Conservation (phyloP, 2,113 vertebrate genomes). For the Ptyas mucosa region DNA sequence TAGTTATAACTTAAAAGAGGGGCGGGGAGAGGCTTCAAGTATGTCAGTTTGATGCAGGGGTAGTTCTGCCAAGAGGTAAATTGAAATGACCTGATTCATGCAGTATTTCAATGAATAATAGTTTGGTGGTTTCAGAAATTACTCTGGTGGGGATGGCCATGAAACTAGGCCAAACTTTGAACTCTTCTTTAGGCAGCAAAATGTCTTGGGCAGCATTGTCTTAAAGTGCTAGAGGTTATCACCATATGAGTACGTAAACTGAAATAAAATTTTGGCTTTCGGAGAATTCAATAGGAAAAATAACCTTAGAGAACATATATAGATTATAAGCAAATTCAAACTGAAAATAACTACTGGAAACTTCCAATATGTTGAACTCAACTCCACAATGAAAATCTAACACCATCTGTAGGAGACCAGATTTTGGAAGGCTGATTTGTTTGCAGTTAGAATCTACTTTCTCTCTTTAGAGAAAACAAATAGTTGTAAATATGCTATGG, state of each 20-base stretch:
- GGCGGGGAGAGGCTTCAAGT: neutral
- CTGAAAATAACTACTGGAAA: neutral
- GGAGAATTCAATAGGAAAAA: neutral
- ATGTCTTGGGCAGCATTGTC: neutral
- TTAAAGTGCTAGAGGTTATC: neutral
- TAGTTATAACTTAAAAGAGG: no score
- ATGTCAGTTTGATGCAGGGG: neutral
- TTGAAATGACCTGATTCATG: neutral
- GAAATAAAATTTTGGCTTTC: neutral
- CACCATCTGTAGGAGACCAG: neutral
- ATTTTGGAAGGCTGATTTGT: neutral
- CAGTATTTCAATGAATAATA: neutral
- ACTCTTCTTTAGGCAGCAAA: neutral
- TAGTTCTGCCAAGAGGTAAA: neutral
- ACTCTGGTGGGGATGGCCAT: neutral
- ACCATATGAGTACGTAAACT: neutral
- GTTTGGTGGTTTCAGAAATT: neutral
- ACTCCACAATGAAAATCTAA: neutral
- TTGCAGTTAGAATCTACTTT: neutral
- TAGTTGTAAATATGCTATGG: neutral
- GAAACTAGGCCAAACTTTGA: neutral
- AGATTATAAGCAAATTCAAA: neutral
- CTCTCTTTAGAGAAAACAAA: conserved; percentile 18
- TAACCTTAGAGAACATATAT: neutral
- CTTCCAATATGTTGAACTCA: neutral